Percentiles rank a stretch among this genome's conserved stretches.
Evolutionary conservation across 1,140 invertebrate genomes (phyloP).

Genomic region (Kradibia gibbosae): DNA sequence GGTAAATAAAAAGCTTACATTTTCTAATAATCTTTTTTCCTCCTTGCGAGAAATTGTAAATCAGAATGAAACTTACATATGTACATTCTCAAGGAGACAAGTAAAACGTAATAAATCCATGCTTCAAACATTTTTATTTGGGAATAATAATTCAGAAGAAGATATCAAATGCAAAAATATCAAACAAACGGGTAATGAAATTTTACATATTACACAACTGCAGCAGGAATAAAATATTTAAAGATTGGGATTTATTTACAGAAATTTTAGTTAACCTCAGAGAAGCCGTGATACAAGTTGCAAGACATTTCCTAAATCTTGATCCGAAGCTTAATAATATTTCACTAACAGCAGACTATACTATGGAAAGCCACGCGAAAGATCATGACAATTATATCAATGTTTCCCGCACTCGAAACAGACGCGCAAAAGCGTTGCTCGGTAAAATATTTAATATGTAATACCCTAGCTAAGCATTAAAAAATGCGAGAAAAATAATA

Average conservation of each 20-base stretch:
- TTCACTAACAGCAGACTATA: constrained; percentile 93
- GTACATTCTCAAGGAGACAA: constrained; percentile 78
- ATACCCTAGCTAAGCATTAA: no score
- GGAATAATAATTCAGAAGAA: constrained; percentile 81
- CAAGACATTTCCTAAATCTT: constrained; percentile 88
- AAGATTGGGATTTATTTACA: constrained; percentile 61
- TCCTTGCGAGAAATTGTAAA: background rate
- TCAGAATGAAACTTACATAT: background rate
- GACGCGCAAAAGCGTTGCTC: constrained; percentile 94
- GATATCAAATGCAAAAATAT: constrained; percentile 97
- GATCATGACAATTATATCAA: constrained; percentile 96
- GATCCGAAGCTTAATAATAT: constrained; percentile 84
- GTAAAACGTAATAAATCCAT: constrained; percentile 93
- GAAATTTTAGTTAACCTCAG: constrained; percentile 96
- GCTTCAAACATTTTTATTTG: constrained; percentile 91
- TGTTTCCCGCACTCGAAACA: constrained; percentile 87
- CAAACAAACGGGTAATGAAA: constrained; percentile 84
- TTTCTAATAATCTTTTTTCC: constrained; percentile 13
- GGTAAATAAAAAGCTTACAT: constrained; percentile 62
- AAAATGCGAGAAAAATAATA: background rate
- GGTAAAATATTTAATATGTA: constrained; percentile 67
- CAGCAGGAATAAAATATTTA: background rate
- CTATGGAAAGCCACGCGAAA: constrained; percentile 93
- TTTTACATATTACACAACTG: background rate
- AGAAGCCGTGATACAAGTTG: constrained; percentile 94